Evolutionary conservation across 2,113 vertebrate species (phyloP).

Genomic region (Chascanopsetta lugubris): DNA sequence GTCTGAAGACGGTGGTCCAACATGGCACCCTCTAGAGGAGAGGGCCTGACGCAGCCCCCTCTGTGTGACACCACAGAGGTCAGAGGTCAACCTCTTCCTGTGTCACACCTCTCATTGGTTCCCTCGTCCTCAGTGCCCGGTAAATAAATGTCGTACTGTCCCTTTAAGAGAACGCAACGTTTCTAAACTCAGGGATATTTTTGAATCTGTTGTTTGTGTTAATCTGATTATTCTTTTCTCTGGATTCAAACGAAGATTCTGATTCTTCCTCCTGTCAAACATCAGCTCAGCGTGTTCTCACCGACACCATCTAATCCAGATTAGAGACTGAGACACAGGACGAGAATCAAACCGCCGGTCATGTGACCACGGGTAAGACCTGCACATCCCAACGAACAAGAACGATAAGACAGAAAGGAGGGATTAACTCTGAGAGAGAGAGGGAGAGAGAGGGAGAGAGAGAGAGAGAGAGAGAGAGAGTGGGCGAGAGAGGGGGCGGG

Average conservation of each 20-base stretch:
- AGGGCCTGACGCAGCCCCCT: no score
- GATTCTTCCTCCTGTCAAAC: slow-evolving; percentile 19
- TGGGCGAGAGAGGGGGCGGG: no score
- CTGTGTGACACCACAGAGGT: not conserved
- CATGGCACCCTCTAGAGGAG: not conserved
- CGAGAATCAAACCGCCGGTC: slow-evolving; percentile 19
- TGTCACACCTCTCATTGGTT: not conserved
- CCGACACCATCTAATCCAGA: slow-evolving; percentile 52
- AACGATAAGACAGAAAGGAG: no score
- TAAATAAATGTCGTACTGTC: not conserved
- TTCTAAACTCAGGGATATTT: not conserved
- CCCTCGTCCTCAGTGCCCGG: not conserved
- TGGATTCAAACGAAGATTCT: not conserved
- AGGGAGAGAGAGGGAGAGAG: no score
- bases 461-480: no score
- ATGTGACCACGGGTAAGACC: slow-evolving; percentile 3
- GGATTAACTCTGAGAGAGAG: no score
- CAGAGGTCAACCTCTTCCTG: not conserved
- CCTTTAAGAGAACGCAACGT: not conserved
- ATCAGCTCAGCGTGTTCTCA: not conserved
- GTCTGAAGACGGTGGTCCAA: no score
- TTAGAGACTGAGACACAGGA: slow-evolving; percentile 38
- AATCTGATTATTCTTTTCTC: slow-evolving; percentile 9
- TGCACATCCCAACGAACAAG: no score
- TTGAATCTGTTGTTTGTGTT: not conserved